phyloP scores from a whole-genome alignment of 2,888 invertebrate species.

The Nomada fabriciana region DNA sequence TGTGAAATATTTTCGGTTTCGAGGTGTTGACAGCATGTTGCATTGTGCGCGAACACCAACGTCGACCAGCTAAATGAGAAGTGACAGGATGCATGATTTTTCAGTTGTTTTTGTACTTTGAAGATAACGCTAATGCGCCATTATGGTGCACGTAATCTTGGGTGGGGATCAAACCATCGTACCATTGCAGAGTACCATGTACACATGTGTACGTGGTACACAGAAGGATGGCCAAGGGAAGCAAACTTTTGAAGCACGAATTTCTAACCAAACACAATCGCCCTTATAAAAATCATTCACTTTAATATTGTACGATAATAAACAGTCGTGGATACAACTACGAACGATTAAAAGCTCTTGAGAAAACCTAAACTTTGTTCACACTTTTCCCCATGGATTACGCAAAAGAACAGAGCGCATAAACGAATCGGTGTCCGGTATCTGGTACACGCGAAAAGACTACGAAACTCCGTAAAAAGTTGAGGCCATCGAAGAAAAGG shows the following conservation, averaged over 20 bases:
- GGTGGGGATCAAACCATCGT: conserved; percentile 8
- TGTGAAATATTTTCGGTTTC: conserved; percentile 24
- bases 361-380: too few species aligned
- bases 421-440: too few species aligned
- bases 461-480: neutral
- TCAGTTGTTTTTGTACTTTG: conserved; percentile 27
- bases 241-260: neutral
- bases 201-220: neutral
- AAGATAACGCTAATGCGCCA: conserved; percentile 29
- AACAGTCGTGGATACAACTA: too few species aligned
- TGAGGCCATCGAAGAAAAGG: neutral
- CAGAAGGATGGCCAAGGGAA: neutral
- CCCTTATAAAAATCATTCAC: neutral
- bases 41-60: conserved; percentile 9
- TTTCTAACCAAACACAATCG: too few species aligned
- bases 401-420: too few species aligned
- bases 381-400: too few species aligned
- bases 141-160: conserved; percentile 28
- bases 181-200: neutral
- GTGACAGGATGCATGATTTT: conserved; percentile 26
- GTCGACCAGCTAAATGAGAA: conserved; percentile 21
- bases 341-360: too few species aligned
- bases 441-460: neutral
- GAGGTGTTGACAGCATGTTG: conserved; percentile 28
- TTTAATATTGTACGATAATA: neutral